Evolutionary conservation across 1,140 invertebrate species (phyloP).

Genomic region (Lineus longissimus): DNA sequence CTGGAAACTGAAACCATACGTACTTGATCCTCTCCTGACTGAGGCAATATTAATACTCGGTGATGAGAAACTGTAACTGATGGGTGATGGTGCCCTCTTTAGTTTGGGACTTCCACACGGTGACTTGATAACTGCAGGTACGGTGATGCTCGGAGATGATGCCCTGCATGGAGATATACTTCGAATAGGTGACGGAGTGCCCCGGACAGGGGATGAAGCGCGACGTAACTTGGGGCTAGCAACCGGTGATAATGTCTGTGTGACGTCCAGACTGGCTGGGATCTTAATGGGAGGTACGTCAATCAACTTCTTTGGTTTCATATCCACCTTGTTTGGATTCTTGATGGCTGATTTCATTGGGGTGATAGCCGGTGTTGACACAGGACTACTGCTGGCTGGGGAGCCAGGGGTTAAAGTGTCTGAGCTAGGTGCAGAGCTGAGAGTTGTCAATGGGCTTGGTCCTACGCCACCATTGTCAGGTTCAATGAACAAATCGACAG

Average conservation of each 20-base stretch:
- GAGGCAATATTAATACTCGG: conserved; percentile 49
- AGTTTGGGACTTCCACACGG: conserved; percentile 44
- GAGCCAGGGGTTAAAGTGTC: conserved; percentile 60
- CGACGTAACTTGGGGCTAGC: conserved; percentile 34
- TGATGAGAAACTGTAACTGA: conserved; percentile 50
- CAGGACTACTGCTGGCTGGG: conserved; percentile 11
- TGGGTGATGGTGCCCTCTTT: conserved; percentile 44
- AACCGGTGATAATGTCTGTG: conserved; percentile 15
- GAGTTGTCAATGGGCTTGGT: conserved; percentile 42
- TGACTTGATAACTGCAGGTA: conserved; percentile 26
- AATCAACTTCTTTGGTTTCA: background rate
- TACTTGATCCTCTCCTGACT: conserved; percentile 45
- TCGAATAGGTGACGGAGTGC: conserved; percentile 21
- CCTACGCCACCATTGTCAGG: conserved; percentile 31
- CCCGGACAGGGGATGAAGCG: conserved; percentile 35
- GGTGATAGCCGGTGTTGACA: conserved; percentile 30
- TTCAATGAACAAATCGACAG: conserved; percentile 13
- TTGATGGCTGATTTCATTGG: conserved; percentile 34
- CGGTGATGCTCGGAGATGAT: conserved; percentile 25
- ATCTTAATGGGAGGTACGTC: conserved; percentile 14
- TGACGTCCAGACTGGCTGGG: conserved; percentile 18
- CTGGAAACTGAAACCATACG: conserved; percentile 19
- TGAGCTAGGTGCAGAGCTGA: conserved; percentile 61
- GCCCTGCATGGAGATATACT: conserved; percentile 24
- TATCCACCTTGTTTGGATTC: conserved; percentile 26